These are phyloP conservation scores for Sparus aurata DNA, from an alignment of 2,797 vertebrate species.

Conservation along the genomic window DNA sequence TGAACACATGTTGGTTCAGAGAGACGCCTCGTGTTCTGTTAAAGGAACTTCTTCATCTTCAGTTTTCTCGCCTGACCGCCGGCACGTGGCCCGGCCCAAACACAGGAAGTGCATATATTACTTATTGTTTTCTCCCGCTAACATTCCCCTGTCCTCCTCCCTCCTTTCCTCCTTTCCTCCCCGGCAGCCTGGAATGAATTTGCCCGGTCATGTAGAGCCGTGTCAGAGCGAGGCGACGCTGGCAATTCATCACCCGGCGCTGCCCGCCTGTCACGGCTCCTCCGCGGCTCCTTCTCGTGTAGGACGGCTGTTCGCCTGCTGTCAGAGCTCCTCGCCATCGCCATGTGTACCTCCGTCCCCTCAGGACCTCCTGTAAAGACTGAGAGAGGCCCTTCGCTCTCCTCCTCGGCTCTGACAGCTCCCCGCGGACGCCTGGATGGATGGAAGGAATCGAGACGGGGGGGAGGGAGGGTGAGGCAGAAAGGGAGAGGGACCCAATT, in stretches of 20 bases:
- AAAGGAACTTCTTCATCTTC: background rate
- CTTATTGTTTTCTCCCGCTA: conserved; percentile 25
- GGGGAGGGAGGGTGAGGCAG: conserved; percentile 6
- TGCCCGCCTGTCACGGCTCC: conserved; percentile 68
- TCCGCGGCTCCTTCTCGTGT: background rate
- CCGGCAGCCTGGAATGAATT: conserved; percentile 73
- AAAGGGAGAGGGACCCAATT: conserved; percentile 56
- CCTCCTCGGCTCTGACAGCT: conserved; percentile 55
- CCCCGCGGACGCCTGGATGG: conserved; percentile 49
- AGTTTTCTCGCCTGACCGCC: conserved; percentile 24
- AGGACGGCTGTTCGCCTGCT: conserved; percentile 42
- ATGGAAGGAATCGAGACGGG: conserved; percentile 32
- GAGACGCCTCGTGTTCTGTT: too few relatives aligned
- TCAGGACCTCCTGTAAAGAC: conserved; percentile 57
- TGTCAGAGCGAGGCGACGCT: conserved; percentile 68
- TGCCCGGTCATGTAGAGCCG: conserved; percentile 79
- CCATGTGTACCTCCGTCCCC: conserved; percentile 42
- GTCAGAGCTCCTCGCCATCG: conserved; percentile 57
- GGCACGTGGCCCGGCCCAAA: background rate
- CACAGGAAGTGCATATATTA: conserved; percentile 49
- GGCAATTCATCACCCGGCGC: conserved; percentile 80
- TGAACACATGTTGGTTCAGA: too few relatives aligned
- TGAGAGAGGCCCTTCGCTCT: conserved; percentile 53
- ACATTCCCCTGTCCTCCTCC: background rate
- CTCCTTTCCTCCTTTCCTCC: background rate